A percentile compares a stretch with the other conserved stretches of the same genome.
Evolutionary conservation across 2,113 vertebrate genomes (phyloP).

Genomic region (Lichenostomus cassidix): DNA sequence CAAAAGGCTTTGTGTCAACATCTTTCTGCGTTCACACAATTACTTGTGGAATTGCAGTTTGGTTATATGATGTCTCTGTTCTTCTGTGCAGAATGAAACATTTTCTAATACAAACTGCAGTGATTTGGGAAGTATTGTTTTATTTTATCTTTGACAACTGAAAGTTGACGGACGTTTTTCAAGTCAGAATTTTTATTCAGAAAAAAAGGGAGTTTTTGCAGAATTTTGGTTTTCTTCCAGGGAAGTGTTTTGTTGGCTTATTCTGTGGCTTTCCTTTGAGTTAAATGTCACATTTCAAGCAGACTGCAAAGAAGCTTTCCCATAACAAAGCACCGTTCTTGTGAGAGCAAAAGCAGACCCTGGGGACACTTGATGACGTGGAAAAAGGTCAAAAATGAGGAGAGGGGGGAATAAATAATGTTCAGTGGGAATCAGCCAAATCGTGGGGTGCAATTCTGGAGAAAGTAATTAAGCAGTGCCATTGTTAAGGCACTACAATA

Average conservation of each 20-base stretch:
- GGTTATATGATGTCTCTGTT: not conserved
- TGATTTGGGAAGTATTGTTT: not conserved
- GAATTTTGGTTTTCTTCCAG: not conserved
- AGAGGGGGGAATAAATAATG: not conserved
- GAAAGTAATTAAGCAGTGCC: slow-evolving; percentile 20
- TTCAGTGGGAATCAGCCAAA: not conserved
- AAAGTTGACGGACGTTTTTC: not conserved
- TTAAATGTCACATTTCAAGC: not conserved
- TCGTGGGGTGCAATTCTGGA: not conserved
- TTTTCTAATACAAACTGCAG: not conserved
- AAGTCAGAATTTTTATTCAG: not conserved
- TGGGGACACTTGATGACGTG: not conserved
- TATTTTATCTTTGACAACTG: not conserved
- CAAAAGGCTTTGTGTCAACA: not conserved
- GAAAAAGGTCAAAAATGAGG: slow-evolving; percentile 33
- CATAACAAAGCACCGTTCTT: not conserved
- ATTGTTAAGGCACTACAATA: slow-evolving; percentile 61
- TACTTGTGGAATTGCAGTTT: not conserved
- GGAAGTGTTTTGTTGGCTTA: not conserved
- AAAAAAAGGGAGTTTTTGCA: fast-evolving
- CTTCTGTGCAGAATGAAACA: not conserved
- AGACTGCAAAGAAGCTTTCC: not conserved
- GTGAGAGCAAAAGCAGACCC: not conserved
- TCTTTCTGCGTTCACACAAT: not conserved
- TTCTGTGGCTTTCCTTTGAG: not conserved